Base-by-base conservation (phyloP, 2,888 invertebrate genomes). In the Julus scanicus region DNA sequence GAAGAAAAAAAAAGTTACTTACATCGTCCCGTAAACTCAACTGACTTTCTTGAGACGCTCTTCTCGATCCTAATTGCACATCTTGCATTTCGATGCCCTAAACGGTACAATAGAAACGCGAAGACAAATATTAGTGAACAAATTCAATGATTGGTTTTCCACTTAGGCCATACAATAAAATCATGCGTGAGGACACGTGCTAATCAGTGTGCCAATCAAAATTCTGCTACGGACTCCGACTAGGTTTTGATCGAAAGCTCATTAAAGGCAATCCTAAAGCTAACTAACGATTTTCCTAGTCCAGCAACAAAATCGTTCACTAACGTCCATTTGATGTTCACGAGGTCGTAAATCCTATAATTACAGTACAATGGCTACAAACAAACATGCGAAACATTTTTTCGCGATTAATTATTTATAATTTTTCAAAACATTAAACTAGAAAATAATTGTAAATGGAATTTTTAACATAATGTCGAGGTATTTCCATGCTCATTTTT, bases 81-180 rank as follows among this genome's bases (percentile, higher is more conserved):
- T 96, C 95, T 93, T 96, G 96, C 91, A 96, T 93, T 92, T 96
- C 97, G 95, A 96, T 94, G 93, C 95, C 95, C 96, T 95, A 93
- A 88, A 93, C n/a, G 29, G 29, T 15, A 44, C 9, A 20, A 39
- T 9, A 84, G 3, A 17, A 84, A 84, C 37, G 71, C n/a, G n/a
- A 71, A 71, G 8, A n/a, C 40, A 39, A 71, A 71, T 29, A 8
- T 71, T 0, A 71, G 20, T 71, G 8, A 71, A 63, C 6, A 63
- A 63, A n/a, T 20, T 8, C 20, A 63, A 3, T 17, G 4, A 63
- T 8, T 15, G 5, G 6, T 6, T n/a, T 8, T 84, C 84, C 37
- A 84, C 84, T 84, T 8, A 84, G 40, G n/a, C n/a, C 39, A 84
- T n/a, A 84, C 84, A 39, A 39, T n/a, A 63, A 17, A 44, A 84